These are phyloP conservation scores for Anser cygnoides DNA, from an alignment of 2,113 vertebrate genomes.

Conservation along the genomic window DNA sequence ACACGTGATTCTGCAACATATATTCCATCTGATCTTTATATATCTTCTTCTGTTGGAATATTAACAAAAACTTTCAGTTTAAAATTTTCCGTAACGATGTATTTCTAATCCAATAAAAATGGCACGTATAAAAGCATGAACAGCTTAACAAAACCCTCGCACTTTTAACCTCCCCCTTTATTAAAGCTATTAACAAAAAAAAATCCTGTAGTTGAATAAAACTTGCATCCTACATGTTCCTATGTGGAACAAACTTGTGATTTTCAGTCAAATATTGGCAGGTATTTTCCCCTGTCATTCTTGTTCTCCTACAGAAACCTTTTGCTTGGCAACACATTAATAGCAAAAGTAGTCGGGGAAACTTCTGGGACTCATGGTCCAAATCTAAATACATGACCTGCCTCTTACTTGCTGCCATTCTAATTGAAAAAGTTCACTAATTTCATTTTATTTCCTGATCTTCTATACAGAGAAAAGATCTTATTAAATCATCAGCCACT, in stretches of 20 bases:
- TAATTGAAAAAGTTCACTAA: background rate
- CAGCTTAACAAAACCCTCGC: background rate
- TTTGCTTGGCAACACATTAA: background rate
- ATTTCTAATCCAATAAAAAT: background rate
- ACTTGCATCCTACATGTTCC: background rate
- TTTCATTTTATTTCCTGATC: background rate
- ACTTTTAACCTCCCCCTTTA: background rate
- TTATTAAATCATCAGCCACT: background rate
- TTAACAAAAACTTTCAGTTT: background rate
- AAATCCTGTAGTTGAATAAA: background rate
- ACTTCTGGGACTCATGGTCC: background rate
- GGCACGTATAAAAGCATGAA: background rate
- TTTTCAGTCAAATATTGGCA: background rate
- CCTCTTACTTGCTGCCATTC: background rate
- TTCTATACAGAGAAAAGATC: background rate
- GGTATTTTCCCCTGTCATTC: background rate
- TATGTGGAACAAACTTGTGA: background rate
- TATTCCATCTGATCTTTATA: constrained; percentile 99
- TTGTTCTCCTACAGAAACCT: background rate
- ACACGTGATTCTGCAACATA: constrained; percentile 98
- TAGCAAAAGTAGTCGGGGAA: background rate
- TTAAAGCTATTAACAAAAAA: background rate
- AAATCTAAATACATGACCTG: background rate
- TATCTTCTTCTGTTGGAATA: constrained; percentile 91
- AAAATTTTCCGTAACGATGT: background rate